Percentiles rank a stretch among this genome's conserved stretches.
Conservation (phyloP, 2,888 invertebrate genomes). For the Andrena flavipes region DNA sequence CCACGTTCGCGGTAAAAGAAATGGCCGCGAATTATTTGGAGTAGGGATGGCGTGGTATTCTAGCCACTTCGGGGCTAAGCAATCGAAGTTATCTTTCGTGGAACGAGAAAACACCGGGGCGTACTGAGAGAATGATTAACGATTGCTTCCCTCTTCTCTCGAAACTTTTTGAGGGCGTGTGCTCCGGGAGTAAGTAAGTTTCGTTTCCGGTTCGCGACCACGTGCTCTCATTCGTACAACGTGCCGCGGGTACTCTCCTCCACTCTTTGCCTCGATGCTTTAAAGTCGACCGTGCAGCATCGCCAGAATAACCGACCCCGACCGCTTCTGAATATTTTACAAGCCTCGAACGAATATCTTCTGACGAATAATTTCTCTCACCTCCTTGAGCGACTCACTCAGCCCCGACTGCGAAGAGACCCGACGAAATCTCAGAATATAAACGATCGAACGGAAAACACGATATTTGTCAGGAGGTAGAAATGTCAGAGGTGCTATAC, state of each 20-base stretch:
- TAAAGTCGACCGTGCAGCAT: conserved; percentile 36
- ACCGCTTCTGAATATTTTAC: conserved; percentile 20
- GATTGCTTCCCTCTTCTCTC: conserved; percentile 52
- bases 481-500: too few species aligned
- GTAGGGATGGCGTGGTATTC: conserved; percentile 44
- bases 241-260: conserved; percentile 55
- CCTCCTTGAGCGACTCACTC: too few species aligned
- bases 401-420: too few species aligned
- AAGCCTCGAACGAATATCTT: conserved; percentile 8
- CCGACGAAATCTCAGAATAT: too few species aligned
- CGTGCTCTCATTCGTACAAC: conserved; percentile 64
- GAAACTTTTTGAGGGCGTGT: conserved; percentile 59
- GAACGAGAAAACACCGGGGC: conserved; percentile 49
- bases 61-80: conserved; percentile 40
- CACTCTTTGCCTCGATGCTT: conserved; percentile 34
- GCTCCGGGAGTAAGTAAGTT: conserved; percentile 54
- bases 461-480: too few species aligned
- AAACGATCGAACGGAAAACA: too few species aligned
- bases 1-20: conserved; percentile 23
- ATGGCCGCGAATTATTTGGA: conserved; percentile 24
- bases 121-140: conserved; percentile 67
- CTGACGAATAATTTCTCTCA: not conserved
- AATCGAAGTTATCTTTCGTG: conserved; percentile 65
- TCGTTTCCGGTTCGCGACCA: conserved; percentile 63
- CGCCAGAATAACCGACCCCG: conserved; percentile 44